phyloP scores from a whole-genome alignment of 2,113 vertebrate genomes.

The cat (Felis catus) region DNA sequence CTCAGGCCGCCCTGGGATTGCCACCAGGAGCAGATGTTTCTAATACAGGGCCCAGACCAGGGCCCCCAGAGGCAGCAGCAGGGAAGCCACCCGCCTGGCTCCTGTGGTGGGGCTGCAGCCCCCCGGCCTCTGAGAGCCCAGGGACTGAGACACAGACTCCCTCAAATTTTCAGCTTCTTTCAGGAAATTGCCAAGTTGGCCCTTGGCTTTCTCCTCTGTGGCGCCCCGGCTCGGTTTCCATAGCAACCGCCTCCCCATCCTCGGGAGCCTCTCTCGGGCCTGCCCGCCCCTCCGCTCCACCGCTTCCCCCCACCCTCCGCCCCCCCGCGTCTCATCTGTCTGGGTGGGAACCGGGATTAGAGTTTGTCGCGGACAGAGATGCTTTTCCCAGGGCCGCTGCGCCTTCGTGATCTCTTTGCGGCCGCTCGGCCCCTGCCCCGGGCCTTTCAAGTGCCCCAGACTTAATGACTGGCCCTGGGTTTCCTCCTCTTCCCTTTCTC shows the following conservation, averaged over 20 bases:
- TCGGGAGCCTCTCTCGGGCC: slow-evolving; percentile 14
- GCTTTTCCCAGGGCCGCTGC: slow-evolving; percentile 72
- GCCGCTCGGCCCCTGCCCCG: slow-evolving; percentile 29
- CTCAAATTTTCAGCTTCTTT: slow-evolving; percentile 62
- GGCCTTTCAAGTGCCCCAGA: slow-evolving; percentile 77
- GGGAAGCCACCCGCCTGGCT: not conserved
- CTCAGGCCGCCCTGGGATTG: not conserved
- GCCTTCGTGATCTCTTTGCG: slow-evolving; percentile 65
- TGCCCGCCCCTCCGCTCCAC: not conserved
- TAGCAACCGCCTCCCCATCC: slow-evolving; percentile 69
- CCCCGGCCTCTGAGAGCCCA: not conserved
- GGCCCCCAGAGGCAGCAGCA: not conserved
- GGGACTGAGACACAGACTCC: slow-evolving; percentile 50
- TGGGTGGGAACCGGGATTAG: slow-evolving; percentile 80
- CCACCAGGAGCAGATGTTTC: slow-evolving; percentile 58
- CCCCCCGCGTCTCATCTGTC: slow-evolving; percentile 74
- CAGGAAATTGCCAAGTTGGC: slow-evolving; percentile 78
- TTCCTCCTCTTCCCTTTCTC: slow-evolving; percentile 77
- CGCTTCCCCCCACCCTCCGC: not conserved
- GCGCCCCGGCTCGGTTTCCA: slow-evolving; percentile 39
- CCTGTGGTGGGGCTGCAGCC: not conserved
- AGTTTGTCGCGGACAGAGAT: not conserved
- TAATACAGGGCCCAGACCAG: slow-evolving; percentile 1
- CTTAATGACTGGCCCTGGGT: slow-evolving; percentile 73
- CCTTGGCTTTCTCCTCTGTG: slow-evolving; percentile 68